A percentile compares a stretch with the other conserved stretches of the same genome.
These are phyloP conservation scores for Drosophila helvetica DNA, from an alignment of 2,888 invertebrate species.

Conservation along the genomic window DNA sequence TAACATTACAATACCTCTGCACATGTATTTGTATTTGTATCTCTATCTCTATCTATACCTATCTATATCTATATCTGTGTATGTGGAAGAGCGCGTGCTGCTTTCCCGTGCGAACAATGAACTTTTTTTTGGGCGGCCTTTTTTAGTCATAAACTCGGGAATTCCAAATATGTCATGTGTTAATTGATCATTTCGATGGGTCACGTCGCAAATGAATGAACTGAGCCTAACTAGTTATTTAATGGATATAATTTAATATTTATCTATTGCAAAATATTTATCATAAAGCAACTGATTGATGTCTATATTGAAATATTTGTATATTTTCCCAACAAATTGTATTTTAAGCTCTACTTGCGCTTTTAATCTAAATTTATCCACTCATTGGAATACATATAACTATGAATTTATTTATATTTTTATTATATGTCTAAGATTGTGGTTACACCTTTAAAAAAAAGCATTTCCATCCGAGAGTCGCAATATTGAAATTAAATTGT, in stretches of 20 bases:
- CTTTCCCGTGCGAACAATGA: constrained; percentile 46
- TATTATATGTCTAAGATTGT: no score
- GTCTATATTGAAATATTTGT: no score
- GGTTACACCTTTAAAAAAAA: no score
- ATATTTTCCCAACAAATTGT: no score
- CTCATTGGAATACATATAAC: no score
- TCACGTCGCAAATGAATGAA: constrained; percentile 49
- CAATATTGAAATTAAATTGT: no score
- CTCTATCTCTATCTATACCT: background rate
- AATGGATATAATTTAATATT: background rate
- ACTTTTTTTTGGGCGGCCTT: constrained; percentile 27
- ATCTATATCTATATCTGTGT: no score
- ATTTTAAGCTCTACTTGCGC: no score
- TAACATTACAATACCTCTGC: constrained; percentile 31
- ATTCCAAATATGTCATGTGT: constrained; percentile 59
- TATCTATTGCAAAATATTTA: background rate
- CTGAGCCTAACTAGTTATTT: constrained; percentile 1
- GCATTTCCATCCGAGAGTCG: no score
- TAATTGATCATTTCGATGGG: constrained; percentile 51
- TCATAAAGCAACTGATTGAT: no score
- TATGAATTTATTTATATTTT: no score
- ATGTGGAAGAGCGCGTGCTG: constrained; percentile 29
- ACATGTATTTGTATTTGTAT: background rate
- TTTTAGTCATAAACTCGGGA: constrained; percentile 54
- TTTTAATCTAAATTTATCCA: no score